These are phyloP conservation scores for Acomys russatus DNA, from an alignment of 2,797 vertebrate genomes.

Conservation along the genomic window DNA sequence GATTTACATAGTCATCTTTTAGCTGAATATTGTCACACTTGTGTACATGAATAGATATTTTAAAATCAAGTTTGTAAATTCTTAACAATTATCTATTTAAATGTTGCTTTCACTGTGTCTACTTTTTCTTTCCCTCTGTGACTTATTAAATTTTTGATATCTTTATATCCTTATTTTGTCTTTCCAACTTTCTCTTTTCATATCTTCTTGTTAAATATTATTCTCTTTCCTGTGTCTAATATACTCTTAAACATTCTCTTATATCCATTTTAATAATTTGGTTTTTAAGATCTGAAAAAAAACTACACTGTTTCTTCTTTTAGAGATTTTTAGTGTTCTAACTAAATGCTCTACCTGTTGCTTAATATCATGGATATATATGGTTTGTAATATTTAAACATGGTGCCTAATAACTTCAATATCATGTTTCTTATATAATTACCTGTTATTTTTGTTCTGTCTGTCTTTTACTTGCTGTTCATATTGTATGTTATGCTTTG, in stretches of 20 bases:
- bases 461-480: neutral
- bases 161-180: neutral
- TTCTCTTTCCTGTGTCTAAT: neutral
- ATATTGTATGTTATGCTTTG: neutral
- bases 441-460: neutral
- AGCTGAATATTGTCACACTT: neutral
- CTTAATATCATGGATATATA: neutral
- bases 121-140: neutral
- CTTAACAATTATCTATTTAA: neutral
- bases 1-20: neutral
- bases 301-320: neutral
- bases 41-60: neutral
- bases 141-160: neutral
- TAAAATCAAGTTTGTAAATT: neutral
- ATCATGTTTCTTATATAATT: neutral
- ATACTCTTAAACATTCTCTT: neutral
- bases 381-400: neutral
- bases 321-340: neutral
- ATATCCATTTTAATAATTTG: neutral
- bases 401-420: neutral
- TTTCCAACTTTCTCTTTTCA: neutral
- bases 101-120: neutral
- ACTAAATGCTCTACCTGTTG: neutral
- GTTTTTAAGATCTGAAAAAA: conserved; percentile 3
- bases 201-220: neutral